Evolutionary conservation across 2,113 vertebrate genomes (phyloP).

Genomic region (Catharus bicknelli): DNA sequence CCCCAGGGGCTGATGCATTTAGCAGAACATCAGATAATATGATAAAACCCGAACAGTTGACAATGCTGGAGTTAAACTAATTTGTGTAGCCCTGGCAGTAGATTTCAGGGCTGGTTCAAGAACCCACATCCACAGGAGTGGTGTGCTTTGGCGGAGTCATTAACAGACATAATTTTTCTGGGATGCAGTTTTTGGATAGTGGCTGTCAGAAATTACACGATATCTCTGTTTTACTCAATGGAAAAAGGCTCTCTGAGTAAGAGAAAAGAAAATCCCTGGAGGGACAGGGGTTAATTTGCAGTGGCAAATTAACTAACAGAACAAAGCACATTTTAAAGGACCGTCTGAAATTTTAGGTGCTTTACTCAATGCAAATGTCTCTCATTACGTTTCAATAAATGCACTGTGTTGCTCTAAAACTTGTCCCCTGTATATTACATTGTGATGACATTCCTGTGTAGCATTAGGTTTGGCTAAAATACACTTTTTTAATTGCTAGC

Average conservation of each 20-base stretch:
- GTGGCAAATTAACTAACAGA: not conserved
- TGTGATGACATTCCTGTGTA: not conserved
- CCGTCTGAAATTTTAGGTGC: not conserved
- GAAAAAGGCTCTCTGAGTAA: not conserved
- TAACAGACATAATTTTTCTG: not conserved
- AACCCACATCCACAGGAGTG: not conserved
- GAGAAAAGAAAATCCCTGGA: not conserved
- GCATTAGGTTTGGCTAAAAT: not conserved
- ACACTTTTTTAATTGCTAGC: not conserved
- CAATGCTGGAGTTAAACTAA: not conserved
- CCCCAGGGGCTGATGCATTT: not conserved
- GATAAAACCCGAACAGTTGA: not conserved
- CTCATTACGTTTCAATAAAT: not conserved
- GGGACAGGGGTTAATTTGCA: not conserved
- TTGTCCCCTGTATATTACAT: not conserved
- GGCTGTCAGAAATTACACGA: not conserved
- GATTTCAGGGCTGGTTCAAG: not conserved
- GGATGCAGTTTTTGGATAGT: not conserved
- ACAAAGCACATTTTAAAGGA: constrained; percentile 5
- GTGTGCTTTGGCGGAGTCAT: not conserved
- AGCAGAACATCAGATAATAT: not conserved
- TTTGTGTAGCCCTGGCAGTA: not conserved
- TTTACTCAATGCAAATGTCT: not conserved
- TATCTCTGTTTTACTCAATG: not conserved
- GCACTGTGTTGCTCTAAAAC: not conserved